Evolutionary conservation across 2,113 vertebrate species (phyloP), one percentile per base, ranked within the genome.

Genomic region (Bostrychus sinensis): DNA sequence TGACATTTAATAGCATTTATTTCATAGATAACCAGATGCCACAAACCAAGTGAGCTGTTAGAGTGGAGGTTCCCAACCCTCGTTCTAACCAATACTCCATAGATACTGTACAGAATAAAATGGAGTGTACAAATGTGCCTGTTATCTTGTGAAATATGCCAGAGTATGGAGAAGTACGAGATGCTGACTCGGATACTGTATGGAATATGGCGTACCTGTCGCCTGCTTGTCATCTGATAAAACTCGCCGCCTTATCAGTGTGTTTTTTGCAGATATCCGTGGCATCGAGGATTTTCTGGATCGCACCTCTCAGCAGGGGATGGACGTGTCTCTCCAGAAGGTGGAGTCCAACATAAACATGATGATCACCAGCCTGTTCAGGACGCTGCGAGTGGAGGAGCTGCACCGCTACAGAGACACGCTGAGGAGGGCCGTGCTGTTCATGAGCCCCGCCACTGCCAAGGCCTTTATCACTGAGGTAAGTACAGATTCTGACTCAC

Each of bases 251-350:
- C 51, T 55, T 23, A 1, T 56, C 20, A 66, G 69, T 84, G 10
- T 25, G 7, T 19, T 12, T 65, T 13, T 41, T 62, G 1, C 57
- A 99, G 97, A 98, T 92, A 99, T 99, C 81, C 95, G 96, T 57
- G 97, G 97, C 61, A 98, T 99, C 86, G 95, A 99, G 82, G 96
- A 99, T 73, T 98, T 99, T 86, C 88, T 99, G 88, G 97, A 99
- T 91, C 94, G 91, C 90, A 94, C 95, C 0, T 99, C 97, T 72
- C 97, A 99, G 86, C 97, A 99, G 73, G 97, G 97, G 62, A 98
- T 99, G 96, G 97, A 98, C 42, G 95, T 99, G 48, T 96, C 97
- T n/a, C 92, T 99, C 70, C 97, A 99, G 89, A 99, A 99, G 82
- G 97, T 99, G 69, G 97, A 99, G 88, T 95, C 94, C 71, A 98